These are phyloP conservation scores for Daphoenositta chrysoptera DNA, from an alignment of 2,113 vertebrate genomes.

Conservation along the genomic window DNA sequence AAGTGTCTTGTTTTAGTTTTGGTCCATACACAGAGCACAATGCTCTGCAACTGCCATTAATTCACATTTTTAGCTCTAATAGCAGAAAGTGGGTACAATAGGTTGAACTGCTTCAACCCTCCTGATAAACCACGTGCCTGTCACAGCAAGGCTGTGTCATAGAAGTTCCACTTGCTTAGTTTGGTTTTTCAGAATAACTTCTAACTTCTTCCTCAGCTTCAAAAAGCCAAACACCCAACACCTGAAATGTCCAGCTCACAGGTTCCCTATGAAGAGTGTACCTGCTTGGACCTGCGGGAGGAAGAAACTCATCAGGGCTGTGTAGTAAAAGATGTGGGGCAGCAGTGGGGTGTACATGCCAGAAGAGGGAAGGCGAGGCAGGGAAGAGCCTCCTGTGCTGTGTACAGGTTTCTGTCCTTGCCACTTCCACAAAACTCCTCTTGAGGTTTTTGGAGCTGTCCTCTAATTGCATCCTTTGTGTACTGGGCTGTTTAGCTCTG, in stretches of 20 bases:
- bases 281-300: background rate
- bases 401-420: background rate
- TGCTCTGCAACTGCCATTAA: background rate
- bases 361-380: fast-evolving
- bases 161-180: background rate
- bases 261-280: background rate
- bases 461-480: background rate
- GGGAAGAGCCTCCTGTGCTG: background rate
- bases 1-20: background rate
- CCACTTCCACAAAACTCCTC: background rate
- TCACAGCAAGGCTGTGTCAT: fast-evolving
- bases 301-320: background rate
- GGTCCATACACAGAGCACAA: background rate
- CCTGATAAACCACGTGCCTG: background rate
- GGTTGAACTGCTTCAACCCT: background rate
- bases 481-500: background rate
- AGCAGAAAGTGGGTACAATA: background rate
- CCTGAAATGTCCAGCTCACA: background rate
- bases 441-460: background rate
- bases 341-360: fast-evolving
- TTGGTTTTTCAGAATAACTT: background rate
- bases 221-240: background rate
- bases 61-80: background rate
- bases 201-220: background rate
- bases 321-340: background rate